Evolutionary conservation across 2,888 invertebrate genomes (phyloP).

Genomic region (Priocnemis perturbator): DNA sequence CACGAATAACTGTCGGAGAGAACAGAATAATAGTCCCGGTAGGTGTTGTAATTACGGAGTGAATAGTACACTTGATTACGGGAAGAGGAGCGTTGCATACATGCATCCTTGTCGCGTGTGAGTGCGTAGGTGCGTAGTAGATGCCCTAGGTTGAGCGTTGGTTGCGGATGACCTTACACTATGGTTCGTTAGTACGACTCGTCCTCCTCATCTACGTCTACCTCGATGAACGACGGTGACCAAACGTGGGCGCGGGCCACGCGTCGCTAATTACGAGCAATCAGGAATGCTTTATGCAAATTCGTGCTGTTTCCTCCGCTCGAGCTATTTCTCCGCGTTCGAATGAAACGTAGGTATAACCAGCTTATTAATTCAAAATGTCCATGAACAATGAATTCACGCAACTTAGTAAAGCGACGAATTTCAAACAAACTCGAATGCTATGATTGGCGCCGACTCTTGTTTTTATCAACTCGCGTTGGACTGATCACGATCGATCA

Average conservation of each 20-base stretch:
- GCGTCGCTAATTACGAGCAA: constrained; percentile 73
- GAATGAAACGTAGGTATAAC: too few species aligned
- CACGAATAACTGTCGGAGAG: background rate
- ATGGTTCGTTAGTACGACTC: constrained; percentile 51
- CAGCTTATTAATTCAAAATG: too few species aligned
- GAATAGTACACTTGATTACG: constrained; percentile 48
- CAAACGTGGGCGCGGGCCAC: constrained; percentile 70
- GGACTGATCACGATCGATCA: too few species aligned
- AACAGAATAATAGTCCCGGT: background rate
- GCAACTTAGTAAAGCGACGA: too few species aligned
- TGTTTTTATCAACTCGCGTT: too few species aligned
- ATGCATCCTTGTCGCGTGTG: background rate
- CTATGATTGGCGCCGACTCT: too few species aligned
- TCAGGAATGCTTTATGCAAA: constrained; percentile 69
- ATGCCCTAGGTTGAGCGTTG: constrained; percentile 44
- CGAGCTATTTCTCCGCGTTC: too few species aligned
- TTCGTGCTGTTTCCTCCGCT: too few species aligned
- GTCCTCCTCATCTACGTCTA: constrained; percentile 35
- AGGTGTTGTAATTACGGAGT: constrained; percentile 14
- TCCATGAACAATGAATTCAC: too few species aligned
- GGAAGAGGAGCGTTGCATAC: constrained; percentile 5
- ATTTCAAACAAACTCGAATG: too few species aligned
- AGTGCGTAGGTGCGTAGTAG: constrained; percentile 40
- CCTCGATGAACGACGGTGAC: constrained; percentile 52
- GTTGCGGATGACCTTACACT: constrained; percentile 44